Conservation (phyloP, 1,140 invertebrate genomes). For the Stenopsyche tienmushanensis region DNA sequence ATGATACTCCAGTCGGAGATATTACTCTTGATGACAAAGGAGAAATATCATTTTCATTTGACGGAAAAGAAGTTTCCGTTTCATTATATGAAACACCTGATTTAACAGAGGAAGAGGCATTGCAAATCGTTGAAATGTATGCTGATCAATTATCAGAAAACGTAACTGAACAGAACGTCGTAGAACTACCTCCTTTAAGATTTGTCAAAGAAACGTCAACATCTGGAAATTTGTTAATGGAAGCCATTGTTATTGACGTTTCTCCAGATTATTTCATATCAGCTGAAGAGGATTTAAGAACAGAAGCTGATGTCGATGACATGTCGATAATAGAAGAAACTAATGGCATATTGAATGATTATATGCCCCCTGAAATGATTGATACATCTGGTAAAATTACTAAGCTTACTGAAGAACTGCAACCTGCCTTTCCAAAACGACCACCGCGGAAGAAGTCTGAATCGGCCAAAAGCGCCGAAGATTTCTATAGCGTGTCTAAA, state of each 20-base stretch:
- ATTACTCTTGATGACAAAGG: constrained; percentile 77
- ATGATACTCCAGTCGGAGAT: constrained; percentile 76
- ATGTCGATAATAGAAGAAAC: constrained; percentile 73
- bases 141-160: constrained; percentile 88
- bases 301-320: constrained; percentile 83
- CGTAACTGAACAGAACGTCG: constrained; percentile 82
- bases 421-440: constrained; percentile 49
- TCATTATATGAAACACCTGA: constrained; percentile 90
- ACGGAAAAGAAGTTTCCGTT: constrained; percentile 88
- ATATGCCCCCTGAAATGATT: not conserved
- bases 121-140: constrained; percentile 92
- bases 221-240: constrained; percentile 83
- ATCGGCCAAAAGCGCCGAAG: constrained; percentile 57
- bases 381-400: not conserved
- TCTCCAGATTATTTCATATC: constrained; percentile 76
- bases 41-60: constrained; percentile 86
- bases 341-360: constrained; percentile 30
- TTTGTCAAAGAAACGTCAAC: constrained; percentile 87
- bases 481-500: constrained; percentile 59
- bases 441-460: constrained; percentile 56
- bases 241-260: constrained; percentile 90
- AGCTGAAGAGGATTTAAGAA: constrained; percentile 76
- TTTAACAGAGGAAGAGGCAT: constrained; percentile 85
- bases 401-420: constrained; percentile 43
- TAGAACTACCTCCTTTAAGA: constrained; percentile 83